phyloP scores from a whole-genome alignment of 1,140 invertebrate genomes.

The Aphaenogaster ashmeadi region DNA sequence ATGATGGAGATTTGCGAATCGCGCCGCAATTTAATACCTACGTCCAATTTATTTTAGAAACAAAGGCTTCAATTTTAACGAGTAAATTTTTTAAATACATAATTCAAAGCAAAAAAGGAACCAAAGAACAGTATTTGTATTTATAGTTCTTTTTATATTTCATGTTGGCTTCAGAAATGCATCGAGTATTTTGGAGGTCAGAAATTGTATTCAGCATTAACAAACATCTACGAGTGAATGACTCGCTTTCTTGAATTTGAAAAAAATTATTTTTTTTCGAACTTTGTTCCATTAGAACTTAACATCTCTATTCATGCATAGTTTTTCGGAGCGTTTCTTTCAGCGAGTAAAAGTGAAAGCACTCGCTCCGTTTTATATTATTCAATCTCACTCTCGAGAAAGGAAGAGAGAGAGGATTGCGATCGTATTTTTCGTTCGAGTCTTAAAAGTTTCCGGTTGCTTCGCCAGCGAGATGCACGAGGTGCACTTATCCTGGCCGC shows the following conservation, averaged over 20 bases:
- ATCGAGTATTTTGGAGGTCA: not conserved
- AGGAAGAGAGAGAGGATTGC: slow-evolving; percentile 15
- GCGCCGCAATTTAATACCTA: not conserved
- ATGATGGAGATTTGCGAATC: not conserved
- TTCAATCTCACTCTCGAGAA: not conserved
- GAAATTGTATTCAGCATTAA: not conserved
- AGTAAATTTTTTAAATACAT: not conserved
- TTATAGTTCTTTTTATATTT: not conserved
- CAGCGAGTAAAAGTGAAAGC: slow-evolving; percentile 17
- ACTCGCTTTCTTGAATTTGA: not conserved
- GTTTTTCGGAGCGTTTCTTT: not conserved
- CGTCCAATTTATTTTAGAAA: not conserved
- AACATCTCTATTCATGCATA: not conserved
- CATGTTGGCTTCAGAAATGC: too few species aligned
- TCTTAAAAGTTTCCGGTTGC: not conserved
- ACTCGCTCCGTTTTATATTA: not conserved
- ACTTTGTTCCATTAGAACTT: not conserved
- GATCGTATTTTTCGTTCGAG: slow-evolving; percentile 1
- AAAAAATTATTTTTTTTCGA: not conserved
- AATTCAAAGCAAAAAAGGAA: not conserved
- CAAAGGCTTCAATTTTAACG: not conserved
- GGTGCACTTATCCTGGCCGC: slow-evolving; percentile 21
- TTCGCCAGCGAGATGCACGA: not conserved
- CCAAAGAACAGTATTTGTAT: not conserved
- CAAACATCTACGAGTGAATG: not conserved